Evolutionary conservation across 2,888 invertebrate species (phyloP).

Genomic region (Bimastos eiseni): DNA sequence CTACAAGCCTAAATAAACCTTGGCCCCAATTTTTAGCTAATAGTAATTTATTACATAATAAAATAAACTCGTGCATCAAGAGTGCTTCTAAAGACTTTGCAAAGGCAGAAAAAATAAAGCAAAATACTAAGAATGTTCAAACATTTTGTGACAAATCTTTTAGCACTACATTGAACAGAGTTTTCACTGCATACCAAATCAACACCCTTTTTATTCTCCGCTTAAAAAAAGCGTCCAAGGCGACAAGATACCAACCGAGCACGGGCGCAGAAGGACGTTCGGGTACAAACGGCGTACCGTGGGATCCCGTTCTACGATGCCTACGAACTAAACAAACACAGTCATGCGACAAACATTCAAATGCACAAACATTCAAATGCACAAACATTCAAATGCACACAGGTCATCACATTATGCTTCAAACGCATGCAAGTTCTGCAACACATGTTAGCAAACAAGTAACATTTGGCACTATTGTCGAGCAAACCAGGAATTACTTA

Average conservation of each 20-base stretch:
- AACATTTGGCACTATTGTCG: neutral
- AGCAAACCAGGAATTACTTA: neutral
- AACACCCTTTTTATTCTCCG: neutral
- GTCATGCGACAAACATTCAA: constrained; percentile 1
- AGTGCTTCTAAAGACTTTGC: neutral
- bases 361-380: no score
- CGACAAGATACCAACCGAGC: constrained; percentile 19
- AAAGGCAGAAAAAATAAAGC: neutral
- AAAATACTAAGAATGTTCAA: neutral
- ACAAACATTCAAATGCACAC: constrained; percentile 6
- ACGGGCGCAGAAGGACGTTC: neutral
- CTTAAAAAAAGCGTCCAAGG: constrained; percentile 18
- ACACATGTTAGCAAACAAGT: neutral
- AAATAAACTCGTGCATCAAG: neutral
- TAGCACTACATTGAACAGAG: neutral
- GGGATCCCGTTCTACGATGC: constrained; percentile 41
- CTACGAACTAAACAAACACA: constrained; percentile 33
- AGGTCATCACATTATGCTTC: neutral
- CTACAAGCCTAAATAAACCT: neutral
- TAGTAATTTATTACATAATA: neutral
- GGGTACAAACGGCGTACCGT: constrained; percentile 37
- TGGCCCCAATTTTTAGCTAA: neutral
- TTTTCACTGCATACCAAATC: neutral
- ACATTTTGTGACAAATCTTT: neutral
- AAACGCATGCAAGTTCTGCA: neutral